Base-by-base conservation (phyloP, 2,797 vertebrate genomes). In the Heteromormyrus szaboi region DNA sequence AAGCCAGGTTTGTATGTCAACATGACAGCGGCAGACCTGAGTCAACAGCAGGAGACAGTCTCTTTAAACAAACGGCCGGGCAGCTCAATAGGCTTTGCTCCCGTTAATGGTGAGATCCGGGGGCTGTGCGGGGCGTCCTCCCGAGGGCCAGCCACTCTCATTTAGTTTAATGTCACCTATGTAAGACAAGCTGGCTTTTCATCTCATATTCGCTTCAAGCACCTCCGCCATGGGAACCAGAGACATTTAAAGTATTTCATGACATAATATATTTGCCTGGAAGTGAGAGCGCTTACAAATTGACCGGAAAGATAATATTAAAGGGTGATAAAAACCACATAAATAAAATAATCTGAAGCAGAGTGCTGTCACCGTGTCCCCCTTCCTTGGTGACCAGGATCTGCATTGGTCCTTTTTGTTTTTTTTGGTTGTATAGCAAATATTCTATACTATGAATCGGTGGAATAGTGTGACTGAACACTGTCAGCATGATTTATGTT, bases 101-200 rank as follows among this genome's bases (percentile, higher is more conserved):
- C 96, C 95, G 95, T 96, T 96, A 96, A 96, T 95, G 95, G 94
- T 93, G 93, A 93, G 94, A 94, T 94, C 95, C 93, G 91, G 91
- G 94, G 93, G 95, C 95, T 94, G 93, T 33, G 91, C 92, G 92
- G 90, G 90, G 91, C 88, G 19, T 50, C 25, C 88, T 90, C 91
- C 91, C 91, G 62, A 44, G 91, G 91, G 90, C 85, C 89, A 89
- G 93, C 93, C 89, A 90, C 93, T 94, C 95, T 96, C 95, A 96
- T 96, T 96, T 96, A 93, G 95, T 95, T 96, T 96, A 97, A 96
- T 96, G 95, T 96, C 96, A 96, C 95, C 96, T 95, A 95, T 95
- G 96, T 95, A 96, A 95, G 95, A 95, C 94, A 95, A 91, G 93
- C 95, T 95, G 95, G 93, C 95, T 96, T 96, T 95, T 95, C 96